Conservation (phyloP, 2,113 vertebrate species). For the Aleadryas rufinucha region DNA sequence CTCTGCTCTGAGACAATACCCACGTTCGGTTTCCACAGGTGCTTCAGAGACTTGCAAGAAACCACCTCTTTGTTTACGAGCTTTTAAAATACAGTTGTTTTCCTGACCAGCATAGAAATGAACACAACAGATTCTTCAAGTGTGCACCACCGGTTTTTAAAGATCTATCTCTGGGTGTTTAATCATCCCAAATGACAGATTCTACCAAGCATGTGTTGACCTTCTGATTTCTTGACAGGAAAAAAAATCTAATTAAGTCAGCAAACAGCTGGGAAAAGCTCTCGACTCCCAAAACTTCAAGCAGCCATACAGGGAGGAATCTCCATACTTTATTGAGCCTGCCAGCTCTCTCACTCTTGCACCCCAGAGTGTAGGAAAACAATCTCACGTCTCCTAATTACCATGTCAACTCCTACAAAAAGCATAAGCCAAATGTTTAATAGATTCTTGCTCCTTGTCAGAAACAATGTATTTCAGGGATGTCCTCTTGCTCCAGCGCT, state of each 20-base stretch:
- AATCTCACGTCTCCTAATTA: not conserved
- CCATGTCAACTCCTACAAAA: not conserved
- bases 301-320: not conserved
- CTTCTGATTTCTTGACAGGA: conserved; percentile 21
- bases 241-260: conserved; percentile 26
- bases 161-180: not conserved
- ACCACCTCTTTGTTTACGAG: not conserved
- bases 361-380: not conserved
- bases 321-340: not conserved
- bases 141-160: not conserved
- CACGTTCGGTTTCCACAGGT: not conserved
- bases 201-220: conserved; percentile 17
- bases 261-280: conserved; percentile 37
- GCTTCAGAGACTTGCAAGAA: not conserved
- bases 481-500: not conserved
- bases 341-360: not conserved
- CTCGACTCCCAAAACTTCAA: not conserved
- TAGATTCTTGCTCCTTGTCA: not conserved
- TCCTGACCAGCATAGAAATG: not conserved
- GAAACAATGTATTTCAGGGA: not conserved
- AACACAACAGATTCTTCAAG: not conserved
- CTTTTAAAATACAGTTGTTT: not conserved
- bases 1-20: not conserved
- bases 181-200: conserved; percentile 14
- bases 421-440: not conserved